These are phyloP conservation scores for Rhynchopsitta pachyrhyncha DNA, from an alignment of 2,113 vertebrate genomes.

Conservation along the genomic window DNA sequence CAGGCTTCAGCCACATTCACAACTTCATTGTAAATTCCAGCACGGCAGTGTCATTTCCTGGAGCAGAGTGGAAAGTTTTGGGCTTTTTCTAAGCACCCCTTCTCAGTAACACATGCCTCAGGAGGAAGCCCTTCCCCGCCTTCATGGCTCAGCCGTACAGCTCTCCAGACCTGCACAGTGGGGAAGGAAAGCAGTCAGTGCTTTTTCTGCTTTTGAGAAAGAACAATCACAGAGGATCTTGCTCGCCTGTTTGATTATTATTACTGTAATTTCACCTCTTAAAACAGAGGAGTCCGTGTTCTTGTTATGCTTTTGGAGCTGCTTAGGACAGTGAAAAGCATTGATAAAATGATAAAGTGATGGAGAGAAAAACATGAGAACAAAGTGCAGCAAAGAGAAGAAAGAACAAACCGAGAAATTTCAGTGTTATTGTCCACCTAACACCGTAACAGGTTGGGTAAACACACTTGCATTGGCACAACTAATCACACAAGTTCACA, in stretches of 20 bases:
- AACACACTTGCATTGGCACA: not conserved
- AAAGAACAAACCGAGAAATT: not conserved
- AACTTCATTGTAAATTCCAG: slow-evolving; percentile 70
- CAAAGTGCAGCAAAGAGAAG: not conserved
- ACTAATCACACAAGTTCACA: not conserved
- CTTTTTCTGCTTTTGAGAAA: not conserved
- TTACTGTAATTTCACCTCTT: not conserved
- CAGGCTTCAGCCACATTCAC: slow-evolving; percentile 29
- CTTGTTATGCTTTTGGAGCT: not conserved
- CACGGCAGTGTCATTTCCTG: slow-evolving; percentile 68
- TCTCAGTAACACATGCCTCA: not conserved
- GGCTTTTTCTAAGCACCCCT: not conserved
- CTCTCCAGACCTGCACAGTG: not conserved
- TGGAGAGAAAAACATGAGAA: not conserved
- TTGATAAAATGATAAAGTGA: not conserved
- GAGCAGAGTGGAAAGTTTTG: slow-evolving; percentile 18
- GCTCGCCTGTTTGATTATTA: not conserved
- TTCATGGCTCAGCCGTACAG: not conserved
- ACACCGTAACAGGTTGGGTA: rapidly evolving
- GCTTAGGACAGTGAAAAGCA: not conserved
- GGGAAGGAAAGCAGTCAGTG: not conserved
- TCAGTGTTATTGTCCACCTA: not conserved
- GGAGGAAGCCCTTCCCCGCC: not conserved
- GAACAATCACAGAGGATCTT: not conserved
- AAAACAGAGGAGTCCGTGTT: not conserved